Percentiles rank a stretch among this genome's conserved stretches.
These are phyloP conservation scores for Cranoglanis bouderius DNA, from an alignment of 2,113 vertebrate species.

Conservation along the genomic window DNA sequence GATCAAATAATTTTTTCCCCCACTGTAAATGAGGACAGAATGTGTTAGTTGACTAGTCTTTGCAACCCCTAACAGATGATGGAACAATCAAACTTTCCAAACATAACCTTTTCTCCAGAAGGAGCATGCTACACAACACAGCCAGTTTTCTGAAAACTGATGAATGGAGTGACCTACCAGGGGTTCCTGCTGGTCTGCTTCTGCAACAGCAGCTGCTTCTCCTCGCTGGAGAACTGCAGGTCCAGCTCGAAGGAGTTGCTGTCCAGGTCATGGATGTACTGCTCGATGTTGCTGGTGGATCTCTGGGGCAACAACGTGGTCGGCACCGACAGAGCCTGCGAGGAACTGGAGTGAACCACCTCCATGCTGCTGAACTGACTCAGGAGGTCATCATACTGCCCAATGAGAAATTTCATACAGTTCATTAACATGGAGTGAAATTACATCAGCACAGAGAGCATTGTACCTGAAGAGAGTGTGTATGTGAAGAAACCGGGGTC, in stretches of 20 bases:
- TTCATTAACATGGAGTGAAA: not conserved
- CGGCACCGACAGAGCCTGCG: constrained; percentile 72
- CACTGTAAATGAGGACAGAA: not conserved
- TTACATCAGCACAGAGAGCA: not conserved
- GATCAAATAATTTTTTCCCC: too few relatives aligned
- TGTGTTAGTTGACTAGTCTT: not conserved
- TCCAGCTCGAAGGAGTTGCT: constrained; percentile 97
- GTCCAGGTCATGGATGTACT: constrained; percentile 97
- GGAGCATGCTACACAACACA: not conserved
- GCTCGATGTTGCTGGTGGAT: constrained; percentile 92
- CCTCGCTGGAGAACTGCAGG: constrained; percentile 93
- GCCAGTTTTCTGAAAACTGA: not conserved
- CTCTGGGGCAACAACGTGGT: constrained; percentile 32
- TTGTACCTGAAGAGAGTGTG: not conserved
- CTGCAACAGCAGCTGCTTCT: constrained; percentile 90
- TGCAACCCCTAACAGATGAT: not conserved
- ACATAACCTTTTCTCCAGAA: not conserved
- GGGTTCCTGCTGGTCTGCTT: constrained; percentile 94
- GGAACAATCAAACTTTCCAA: not conserved
- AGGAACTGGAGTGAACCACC: constrained; percentile 85
- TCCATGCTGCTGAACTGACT: constrained; percentile 98
- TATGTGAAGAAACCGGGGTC: not conserved
- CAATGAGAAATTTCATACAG: constrained; percentile 15
- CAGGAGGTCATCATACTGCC: constrained; percentile 95
- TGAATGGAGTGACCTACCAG: constrained; percentile 74